Evolutionary conservation across 2,797 vertebrate species (phyloP).

Genomic region (Eulemur mongoz): DNA sequence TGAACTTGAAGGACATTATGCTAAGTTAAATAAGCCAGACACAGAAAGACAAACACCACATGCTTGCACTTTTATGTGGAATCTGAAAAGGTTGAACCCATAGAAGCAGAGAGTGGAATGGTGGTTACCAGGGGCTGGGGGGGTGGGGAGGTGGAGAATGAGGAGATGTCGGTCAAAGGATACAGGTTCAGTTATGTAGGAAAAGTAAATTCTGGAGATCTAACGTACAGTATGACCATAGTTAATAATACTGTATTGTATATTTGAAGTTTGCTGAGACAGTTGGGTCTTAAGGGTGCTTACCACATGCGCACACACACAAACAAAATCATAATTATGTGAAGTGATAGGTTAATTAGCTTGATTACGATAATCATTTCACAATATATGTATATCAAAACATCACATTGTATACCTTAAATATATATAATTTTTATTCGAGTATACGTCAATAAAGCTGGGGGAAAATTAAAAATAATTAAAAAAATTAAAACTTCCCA

Average conservation of each 20-base stretch:
- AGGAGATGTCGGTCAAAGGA: neutral
- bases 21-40: neutral
- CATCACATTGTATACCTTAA: neutral
- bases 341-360: neutral
- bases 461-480: neutral
- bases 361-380: neutral
- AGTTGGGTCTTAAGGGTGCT: neutral
- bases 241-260: neutral
- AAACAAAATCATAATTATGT: neutral
- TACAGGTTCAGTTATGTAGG: neutral
- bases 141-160: neutral
- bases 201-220: neutral
- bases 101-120: neutral
- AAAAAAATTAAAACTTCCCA: neutral
- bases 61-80: neutral
- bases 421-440: neutral
- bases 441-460: neutral
- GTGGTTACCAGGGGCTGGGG: neutral
- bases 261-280: neutral
- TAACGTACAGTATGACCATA: neutral
- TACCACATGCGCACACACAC: neutral
- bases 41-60: neutral
- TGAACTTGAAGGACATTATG: neutral
- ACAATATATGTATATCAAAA: neutral
- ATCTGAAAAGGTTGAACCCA: neutral